Conservation (phyloP, 2,888 invertebrate species). For the Temnothorax ravouxi region DNA sequence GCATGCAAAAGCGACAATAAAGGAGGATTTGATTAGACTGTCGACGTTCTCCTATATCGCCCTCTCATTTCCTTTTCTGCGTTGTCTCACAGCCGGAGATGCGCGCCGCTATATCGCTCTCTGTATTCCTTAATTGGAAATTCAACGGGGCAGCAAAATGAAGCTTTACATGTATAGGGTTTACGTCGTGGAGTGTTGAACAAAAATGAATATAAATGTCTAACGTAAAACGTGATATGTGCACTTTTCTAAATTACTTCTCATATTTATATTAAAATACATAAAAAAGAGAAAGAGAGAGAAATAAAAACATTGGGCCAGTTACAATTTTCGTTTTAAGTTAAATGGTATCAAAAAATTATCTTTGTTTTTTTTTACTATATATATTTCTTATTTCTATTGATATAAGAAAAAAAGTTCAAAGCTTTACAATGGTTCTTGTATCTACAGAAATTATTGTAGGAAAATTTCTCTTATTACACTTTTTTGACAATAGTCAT, state of each 20-base stretch:
- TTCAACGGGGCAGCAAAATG: constrained; percentile 42
- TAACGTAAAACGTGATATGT: not conserved
- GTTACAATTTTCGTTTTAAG: not conserved
- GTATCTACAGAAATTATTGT: not conserved
- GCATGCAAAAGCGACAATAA: constrained; percentile 61
- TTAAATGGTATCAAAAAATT: not conserved
- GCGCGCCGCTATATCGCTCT: constrained; percentile 44
- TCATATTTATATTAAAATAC: not conserved
- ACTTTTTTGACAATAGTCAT: not conserved
- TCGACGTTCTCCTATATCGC: constrained; percentile 35
- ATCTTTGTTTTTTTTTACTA: not conserved
- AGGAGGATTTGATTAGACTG: constrained; percentile 71
- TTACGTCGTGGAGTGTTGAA: not conserved
- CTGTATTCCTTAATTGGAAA: constrained; percentile 67
- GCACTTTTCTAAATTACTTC: not conserved
- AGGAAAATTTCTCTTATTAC: not conserved
- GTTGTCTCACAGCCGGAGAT: constrained; percentile 22
- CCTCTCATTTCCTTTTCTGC: constrained; percentile 60
- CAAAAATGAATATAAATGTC: constrained; percentile 22
- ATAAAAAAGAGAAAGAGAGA: not conserved
- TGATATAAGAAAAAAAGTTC: not conserved
- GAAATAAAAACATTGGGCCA: not conserved
- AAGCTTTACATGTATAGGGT: constrained; percentile 42
- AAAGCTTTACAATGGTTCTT: not conserved
- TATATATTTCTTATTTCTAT: constrained; percentile 1